Conservation (phyloP, 2,113 vertebrate genomes). For the Rhabdomys dilectus region DNA sequence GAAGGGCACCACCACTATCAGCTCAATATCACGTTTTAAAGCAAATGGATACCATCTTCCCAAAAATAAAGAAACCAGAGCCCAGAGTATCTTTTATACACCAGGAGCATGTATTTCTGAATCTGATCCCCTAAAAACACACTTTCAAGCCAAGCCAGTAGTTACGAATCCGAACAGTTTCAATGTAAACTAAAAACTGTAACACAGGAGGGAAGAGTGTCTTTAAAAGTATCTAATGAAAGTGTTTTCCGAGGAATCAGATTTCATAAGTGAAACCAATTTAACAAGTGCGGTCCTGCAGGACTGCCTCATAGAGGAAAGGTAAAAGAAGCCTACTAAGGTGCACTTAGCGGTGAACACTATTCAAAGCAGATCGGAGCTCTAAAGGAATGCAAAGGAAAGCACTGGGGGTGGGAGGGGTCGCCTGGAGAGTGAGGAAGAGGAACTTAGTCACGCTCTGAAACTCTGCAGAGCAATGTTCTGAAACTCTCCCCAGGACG, state of each 20-base stretch:
- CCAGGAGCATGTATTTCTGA: not conserved
- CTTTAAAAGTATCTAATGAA: conserved; percentile 1
- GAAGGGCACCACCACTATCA: not conserved
- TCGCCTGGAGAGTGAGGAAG: not conserved
- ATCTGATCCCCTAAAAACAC: not conserved
- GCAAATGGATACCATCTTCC: not conserved
- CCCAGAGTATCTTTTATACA: not conserved
- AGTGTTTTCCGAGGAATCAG: not conserved
- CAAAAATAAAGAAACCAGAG: conserved; percentile 14
- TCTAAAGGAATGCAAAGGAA: not conserved
- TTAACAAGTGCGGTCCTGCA: not conserved
- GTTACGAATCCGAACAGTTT: not conserved
- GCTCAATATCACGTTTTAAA: not conserved
- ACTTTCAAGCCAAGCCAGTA: not conserved
- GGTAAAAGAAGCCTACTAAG: not conserved
- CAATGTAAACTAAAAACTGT: not conserved
- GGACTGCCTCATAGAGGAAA: rapidly evolving
- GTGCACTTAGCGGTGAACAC: not conserved
- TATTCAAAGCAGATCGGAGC: not conserved
- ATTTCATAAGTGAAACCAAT: not conserved
- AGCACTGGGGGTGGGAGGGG: not conserved
- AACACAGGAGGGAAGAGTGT: not conserved
- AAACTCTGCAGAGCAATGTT: not conserved
- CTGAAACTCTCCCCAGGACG: not conserved
- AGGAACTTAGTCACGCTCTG: not conserved